Conservation (phyloP, 2,888 invertebrate genomes). For the Hyalella azteca region DNA sequence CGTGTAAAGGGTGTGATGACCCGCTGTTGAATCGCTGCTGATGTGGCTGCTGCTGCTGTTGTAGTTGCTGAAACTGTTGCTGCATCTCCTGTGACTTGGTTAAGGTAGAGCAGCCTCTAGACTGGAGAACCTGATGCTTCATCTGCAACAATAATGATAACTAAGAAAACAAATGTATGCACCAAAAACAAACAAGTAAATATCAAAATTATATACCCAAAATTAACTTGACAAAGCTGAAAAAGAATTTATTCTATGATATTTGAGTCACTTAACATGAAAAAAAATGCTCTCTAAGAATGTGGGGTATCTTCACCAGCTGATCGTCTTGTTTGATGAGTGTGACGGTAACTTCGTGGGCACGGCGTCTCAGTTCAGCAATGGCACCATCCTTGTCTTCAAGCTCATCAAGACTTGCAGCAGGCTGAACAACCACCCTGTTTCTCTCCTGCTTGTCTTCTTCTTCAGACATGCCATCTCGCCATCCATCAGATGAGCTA, state of each 20-base stretch:
- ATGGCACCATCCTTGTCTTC: constrained; percentile 54
- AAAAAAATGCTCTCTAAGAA: no score
- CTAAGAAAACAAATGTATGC: no score
- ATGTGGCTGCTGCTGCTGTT: constrained; percentile 22
- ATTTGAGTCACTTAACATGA: no score
- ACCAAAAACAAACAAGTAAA: no score
- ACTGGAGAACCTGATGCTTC: constrained; percentile 20
- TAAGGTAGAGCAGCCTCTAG: constrained; percentile 19
- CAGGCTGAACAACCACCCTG: not conserved
- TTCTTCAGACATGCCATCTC: not conserved
- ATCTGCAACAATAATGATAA: not conserved
- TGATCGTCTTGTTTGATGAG: constrained; percentile 61
- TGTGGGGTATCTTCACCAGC: no score
- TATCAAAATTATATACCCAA: no score
- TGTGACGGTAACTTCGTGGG: constrained; percentile 66
- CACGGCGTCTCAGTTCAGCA: constrained; percentile 59
- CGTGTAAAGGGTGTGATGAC: not conserved
- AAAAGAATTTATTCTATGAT: no score
- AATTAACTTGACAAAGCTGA: no score
- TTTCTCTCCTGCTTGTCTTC: constrained; percentile 40
- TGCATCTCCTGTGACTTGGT: constrained; percentile 23
- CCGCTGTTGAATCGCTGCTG: constrained; percentile 20
- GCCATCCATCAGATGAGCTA: not conserved
- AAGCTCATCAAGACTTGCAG: constrained; percentile 40
- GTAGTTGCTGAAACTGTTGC: not conserved